These are phyloP conservation scores for Timema podura DNA, from an alignment of 2,888 invertebrate species.

Conservation along the genomic window DNA sequence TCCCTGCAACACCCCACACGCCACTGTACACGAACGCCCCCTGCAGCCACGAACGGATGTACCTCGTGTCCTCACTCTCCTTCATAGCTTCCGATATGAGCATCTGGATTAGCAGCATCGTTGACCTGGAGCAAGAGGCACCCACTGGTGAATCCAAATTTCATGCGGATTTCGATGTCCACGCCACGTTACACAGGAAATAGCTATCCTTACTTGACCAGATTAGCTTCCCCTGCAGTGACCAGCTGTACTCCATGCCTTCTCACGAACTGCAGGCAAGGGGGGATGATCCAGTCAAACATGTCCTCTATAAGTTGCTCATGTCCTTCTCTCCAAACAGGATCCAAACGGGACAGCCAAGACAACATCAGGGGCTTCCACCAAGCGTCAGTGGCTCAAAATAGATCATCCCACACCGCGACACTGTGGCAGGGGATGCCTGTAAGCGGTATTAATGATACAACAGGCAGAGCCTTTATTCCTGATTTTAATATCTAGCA, in stretches of 20 bases:
- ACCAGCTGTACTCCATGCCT: slow-evolving; percentile 63
- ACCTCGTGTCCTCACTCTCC: slow-evolving; percentile 64
- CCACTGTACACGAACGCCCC: slow-evolving; percentile 70
- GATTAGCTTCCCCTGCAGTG: slow-evolving; percentile 66
- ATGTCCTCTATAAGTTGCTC: slow-evolving; percentile 56
- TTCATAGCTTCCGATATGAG: slow-evolving; percentile 66
- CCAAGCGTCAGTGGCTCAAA: slow-evolving; percentile 82
- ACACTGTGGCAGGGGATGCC: slow-evolving; percentile 83
- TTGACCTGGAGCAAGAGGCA: slow-evolving; percentile 48
- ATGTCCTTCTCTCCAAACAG: slow-evolving; percentile 60
- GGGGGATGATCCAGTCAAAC: slow-evolving; percentile 77
- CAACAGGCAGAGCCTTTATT: too few species aligned
- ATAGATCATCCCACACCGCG: slow-evolving; percentile 87
- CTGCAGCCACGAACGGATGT: slow-evolving; percentile 67
- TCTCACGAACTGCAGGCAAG: slow-evolving; percentile 65
- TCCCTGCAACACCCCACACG: slow-evolving; percentile 83
- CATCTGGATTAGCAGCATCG: slow-evolving; percentile 73
- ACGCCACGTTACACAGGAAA: too few species aligned
- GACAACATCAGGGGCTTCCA: slow-evolving; percentile 77
- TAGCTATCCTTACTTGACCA: slow-evolving; percentile 34
- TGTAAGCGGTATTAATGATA: slow-evolving; percentile 27
- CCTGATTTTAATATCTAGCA: too few species aligned
- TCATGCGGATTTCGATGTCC: too few species aligned
- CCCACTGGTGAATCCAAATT: too few species aligned
- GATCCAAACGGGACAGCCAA: slow-evolving; percentile 67